These are phyloP conservation scores for Kryptolebias ocellatus DNA, from an alignment of 2,797 vertebrate genomes.

Conservation along the genomic window DNA sequence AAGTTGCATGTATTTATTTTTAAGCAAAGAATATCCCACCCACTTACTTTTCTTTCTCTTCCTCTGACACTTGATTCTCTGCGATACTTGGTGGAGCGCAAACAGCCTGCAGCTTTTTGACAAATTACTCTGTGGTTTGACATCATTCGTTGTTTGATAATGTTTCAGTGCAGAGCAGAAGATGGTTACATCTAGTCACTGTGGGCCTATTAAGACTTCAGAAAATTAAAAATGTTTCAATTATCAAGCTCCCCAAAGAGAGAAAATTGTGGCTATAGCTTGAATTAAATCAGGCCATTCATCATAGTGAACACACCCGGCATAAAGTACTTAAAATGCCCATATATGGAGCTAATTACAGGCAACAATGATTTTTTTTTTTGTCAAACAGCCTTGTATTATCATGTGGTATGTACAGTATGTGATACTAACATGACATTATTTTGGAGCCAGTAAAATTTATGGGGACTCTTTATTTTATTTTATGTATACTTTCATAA, in stretches of 20 bases:
- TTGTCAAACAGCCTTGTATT: neutral
- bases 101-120: slow-evolving; percentile 30
- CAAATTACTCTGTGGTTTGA: slow-evolving; percentile 52
- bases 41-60: neutral
- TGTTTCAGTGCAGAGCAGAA: slow-evolving; percentile 53
- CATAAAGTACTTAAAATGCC: slow-evolving; percentile 50
- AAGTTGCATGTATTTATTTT: slow-evolving; percentile 23
- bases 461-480: too few species aligned
- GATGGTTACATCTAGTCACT: slow-evolving; percentile 59
- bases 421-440: neutral
- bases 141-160: slow-evolving; percentile 54
- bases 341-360: slow-evolving; percentile 61
- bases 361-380: slow-evolving; percentile 1
- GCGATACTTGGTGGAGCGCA: neutral
- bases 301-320: slow-evolving; percentile 55
- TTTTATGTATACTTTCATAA: too few species aligned
- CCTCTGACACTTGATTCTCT: neutral
- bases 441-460: neutral
- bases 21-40: slow-evolving; percentile 13
- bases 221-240: slow-evolving; percentile 75
- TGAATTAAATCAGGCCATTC: slow-evolving; percentile 68
- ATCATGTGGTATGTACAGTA: neutral
- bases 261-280: slow-evolving; percentile 62
- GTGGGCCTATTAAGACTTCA: slow-evolving; percentile 66
- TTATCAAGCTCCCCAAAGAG: slow-evolving; percentile 61